Evolutionary conservation across 2,888 invertebrate species (phyloP), one percentile per base, ranked within the genome.

Genomic region (Coenonympha arcania): DNA sequence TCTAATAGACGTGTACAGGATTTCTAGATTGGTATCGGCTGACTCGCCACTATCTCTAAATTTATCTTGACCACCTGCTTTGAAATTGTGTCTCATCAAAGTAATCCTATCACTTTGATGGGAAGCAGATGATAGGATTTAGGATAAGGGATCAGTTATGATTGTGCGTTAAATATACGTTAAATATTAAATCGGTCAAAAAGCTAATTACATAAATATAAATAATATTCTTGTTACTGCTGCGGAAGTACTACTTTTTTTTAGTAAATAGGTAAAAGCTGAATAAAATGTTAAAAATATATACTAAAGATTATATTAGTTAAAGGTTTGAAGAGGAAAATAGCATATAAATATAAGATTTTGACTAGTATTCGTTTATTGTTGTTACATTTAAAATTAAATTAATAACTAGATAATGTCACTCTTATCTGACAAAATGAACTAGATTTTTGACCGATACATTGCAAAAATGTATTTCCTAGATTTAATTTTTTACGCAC

Each of bases 331-430:
- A 73, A 73, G 66, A 60, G 55, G 68, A 70, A 67, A 62, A 56
- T 73, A 63, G 61, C 61, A 69, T 63, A 71, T 80, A 80, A 77
- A 67, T 69, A 55, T 58, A 55, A 40, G 40, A 58, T 70, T 65
- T 71, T 84, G 86, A 85, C 86, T 86, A 85, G 84, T 79, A 79
- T 72, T 79, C 69, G 67, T 78, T 82, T 79, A 77, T 77, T 68
- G 74, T 56, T 68, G 74, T 58, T 46, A 57, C 66, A 71, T 70
- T 59, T 60, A 73, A 73, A 79, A 83, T 82, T 82, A 86, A 86
- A 86, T 85, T 86, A 86, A 85, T 73, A 52, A 76, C 83, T 85
- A 86, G 86, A 86, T 82, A 76, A 86, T 86, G 86, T 86, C 86
- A 86, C 86, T 80, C 69, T 65, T 68, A 66, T 75, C 68, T 75